Conservation (phyloP, 2,113 vertebrate genomes). For the Corydoras maculifer region DNA sequence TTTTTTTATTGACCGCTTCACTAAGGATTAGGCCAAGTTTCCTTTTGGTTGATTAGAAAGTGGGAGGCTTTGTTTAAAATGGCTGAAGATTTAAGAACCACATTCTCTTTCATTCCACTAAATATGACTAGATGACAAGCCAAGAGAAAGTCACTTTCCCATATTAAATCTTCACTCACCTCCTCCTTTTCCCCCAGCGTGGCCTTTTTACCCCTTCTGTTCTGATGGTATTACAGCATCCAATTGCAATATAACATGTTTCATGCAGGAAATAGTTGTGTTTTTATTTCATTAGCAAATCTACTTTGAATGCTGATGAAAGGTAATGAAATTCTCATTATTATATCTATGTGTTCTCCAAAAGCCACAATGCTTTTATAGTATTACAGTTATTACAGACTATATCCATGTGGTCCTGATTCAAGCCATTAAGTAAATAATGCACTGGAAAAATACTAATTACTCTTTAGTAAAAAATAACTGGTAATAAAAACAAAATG, state of each 20-base stretch:
- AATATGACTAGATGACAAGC: not conserved
- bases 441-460: no score
- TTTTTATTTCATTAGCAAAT: slow-evolving; percentile 36
- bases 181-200: not conserved
- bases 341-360: not conserved
- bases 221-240: not conserved
- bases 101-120: not conserved
- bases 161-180: not conserved
- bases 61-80: slow-evolving; percentile 10
- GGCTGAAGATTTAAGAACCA: not conserved
- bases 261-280: slow-evolving; percentile 29
- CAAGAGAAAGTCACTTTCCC: slow-evolving; percentile 7
- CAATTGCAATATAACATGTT: not conserved
- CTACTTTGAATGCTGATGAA: slow-evolving; percentile 24
- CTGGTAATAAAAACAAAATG: no score
- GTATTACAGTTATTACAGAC: no score
- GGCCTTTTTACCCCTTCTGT: not conserved
- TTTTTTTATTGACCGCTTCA: slow-evolving; percentile 28
- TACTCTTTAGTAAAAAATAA: no score
- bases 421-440: no score
- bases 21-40: slow-evolving; percentile 25
- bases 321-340: slow-evolving; percentile 7
- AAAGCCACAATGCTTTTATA: no score
- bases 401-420: no score
- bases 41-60: slow-evolving; percentile 23